A percentile compares a stretch with the other conserved stretches of the same genome.
Evolutionary conservation across 2,888 invertebrate genomes (phyloP).

Genomic region (Amphipoea oculea): DNA sequence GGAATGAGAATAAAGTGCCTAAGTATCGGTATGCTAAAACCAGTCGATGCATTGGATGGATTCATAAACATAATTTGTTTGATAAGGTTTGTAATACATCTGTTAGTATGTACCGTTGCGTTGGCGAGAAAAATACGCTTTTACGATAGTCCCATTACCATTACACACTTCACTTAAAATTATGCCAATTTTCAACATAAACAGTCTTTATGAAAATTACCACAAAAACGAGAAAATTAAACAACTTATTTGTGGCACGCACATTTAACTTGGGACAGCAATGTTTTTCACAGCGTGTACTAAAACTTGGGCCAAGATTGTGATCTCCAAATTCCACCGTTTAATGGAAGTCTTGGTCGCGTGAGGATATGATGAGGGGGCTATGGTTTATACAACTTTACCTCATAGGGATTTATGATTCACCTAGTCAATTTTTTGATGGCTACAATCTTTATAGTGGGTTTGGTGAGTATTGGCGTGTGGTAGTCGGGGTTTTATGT

Average conservation of each 20-base stretch:
- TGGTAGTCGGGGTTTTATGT: background rate
- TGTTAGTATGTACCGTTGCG: slow-evolving; percentile 15
- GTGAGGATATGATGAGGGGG: slow-evolving; percentile 56
- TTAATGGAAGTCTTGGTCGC: slow-evolving; percentile 65
- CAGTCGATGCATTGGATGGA: background rate
- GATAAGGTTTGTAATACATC: slow-evolving; percentile 4
- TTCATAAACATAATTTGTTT: background rate
- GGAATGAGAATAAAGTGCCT: slow-evolving; percentile 16
- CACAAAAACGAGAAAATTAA: slow-evolving; percentile 36
- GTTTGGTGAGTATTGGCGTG: slow-evolving; percentile 54
- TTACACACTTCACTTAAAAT: slow-evolving; percentile 3
- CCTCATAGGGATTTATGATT: slow-evolving; percentile 69
- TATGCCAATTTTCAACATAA: slow-evolving; percentile 19
- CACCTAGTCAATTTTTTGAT: slow-evolving; percentile 69
- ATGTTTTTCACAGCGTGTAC: slow-evolving; percentile 55
- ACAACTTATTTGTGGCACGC: slow-evolving; percentile 54
- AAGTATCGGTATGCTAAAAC: slow-evolving; percentile 1
- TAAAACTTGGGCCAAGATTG: slow-evolving; percentile 64
- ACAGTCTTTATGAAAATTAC: slow-evolving; percentile 37
- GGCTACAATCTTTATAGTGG: slow-evolving; percentile 59
- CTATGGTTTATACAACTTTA: slow-evolving; percentile 64
- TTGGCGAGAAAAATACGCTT: background rate
- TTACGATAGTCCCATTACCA: background rate
- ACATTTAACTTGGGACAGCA: slow-evolving; percentile 39
- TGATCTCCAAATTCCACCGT: slow-evolving; percentile 70